Evolutionary conservation across 2,888 invertebrate species (phyloP), one percentile per base, ranked within the genome.

Genomic region (Conus canariensis): DNA sequence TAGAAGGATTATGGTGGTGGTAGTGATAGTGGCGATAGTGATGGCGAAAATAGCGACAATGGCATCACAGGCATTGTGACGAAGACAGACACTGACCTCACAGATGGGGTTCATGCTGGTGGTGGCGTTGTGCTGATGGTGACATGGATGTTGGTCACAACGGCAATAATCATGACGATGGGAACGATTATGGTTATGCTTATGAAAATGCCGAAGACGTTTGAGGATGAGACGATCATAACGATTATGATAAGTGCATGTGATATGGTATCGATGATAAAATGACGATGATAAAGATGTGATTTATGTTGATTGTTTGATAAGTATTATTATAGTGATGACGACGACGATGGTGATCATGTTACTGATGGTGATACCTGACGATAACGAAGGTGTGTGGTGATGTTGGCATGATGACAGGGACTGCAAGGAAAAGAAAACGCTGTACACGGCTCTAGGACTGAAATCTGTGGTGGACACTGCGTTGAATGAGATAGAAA

Each of bases 401-500:
- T 56, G 74, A 67, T 74, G 56, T 6, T 58, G 56, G 45, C 45
- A 59, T 70, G 56, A 22, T 87, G 58, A 10, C 88, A 88, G 88
- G 22, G 88, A 45, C 59, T 88, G 88, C 8, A 22, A 22, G 16
- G 70, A 14, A 70, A 14, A 12, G 70, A 70, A 70, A 8, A 22
- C 19, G 22, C 19, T 98, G 97, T 99, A 99, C 99, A 97, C 98
- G 94, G 98, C 98, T 91, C 97, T 98, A 91, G 97, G 98, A 59
- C 59, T 88, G 59, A 67, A 77, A 25, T 6, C 56, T 59, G 77
- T 88, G 70, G 88, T 92, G 16, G 85, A 86, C 58, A 14, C 70
- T 25, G 70, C 89, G 16, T 74, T 92, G 91, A 89, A 89, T 83
- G 87, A 77, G 30, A 80, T 90, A 25, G 19, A 77, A 5, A 80